phyloP scores from a whole-genome alignment of 2,113 vertebrate genomes.

The Quiscalus mexicanus region DNA sequence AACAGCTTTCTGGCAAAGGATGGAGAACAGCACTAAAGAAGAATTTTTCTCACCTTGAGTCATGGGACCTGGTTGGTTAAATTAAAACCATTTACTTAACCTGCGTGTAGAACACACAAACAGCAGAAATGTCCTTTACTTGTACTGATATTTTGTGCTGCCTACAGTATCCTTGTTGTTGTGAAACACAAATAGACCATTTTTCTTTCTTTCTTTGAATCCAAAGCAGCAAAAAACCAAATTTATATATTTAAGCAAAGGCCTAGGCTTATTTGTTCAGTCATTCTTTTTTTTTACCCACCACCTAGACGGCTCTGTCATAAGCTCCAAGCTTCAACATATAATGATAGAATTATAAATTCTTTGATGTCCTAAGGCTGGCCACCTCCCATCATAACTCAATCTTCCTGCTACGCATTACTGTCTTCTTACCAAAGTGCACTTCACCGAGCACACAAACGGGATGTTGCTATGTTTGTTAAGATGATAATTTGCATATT shows the following conservation, averaged over 20 bases:
- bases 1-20: slow-evolving; percentile 45
- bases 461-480: not conserved
- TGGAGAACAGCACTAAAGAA: not conserved
- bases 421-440: not conserved
- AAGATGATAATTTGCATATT: not conserved
- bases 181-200: not conserved
- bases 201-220: not conserved
- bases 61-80: not conserved
- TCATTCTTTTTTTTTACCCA: not conserved
- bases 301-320: not conserved
- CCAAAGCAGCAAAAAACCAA: not conserved
- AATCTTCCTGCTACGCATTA: not conserved
- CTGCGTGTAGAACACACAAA: not conserved
- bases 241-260: not conserved
- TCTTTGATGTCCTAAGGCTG: not conserved
- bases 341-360: not conserved
- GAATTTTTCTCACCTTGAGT: slow-evolving; percentile 54
- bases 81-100: slow-evolving; percentile 34
- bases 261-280: not conserved
- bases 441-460: not conserved
- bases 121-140: not conserved
- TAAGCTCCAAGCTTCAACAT: not conserved
- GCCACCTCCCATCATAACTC: not conserved
- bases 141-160: not conserved
- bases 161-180: not conserved